Percentiles rank a stretch among this genome's conserved stretches.
Conservation (phyloP, 2,797 vertebrate species). For the Notoglanidium macrostoma region DNA sequence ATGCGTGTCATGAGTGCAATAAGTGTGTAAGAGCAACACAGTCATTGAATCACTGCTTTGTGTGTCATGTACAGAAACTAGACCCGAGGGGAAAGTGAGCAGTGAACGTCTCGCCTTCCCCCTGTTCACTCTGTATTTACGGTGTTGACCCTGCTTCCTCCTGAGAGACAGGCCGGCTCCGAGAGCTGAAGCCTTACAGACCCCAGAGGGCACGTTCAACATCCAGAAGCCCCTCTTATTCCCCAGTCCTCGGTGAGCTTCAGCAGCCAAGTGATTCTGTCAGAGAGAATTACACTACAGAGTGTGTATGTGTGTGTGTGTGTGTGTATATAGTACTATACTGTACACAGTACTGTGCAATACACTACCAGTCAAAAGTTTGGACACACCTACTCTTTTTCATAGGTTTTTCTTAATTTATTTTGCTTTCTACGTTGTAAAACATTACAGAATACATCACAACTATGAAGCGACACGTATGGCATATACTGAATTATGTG, state of each 20-base stretch:
- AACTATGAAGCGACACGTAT: too few relatives aligned
- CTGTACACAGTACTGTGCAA: neutral
- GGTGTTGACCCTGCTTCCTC: neutral
- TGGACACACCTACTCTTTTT: too few relatives aligned
- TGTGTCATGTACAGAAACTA: constrained; percentile 29
- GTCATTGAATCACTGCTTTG: constrained; percentile 4
- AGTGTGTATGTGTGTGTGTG: neutral
- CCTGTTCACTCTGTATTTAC: neutral
- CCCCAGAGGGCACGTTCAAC: constrained; percentile 21
- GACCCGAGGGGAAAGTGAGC: neutral
- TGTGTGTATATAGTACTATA: neutral
- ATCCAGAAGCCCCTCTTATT: constrained; percentile 4
- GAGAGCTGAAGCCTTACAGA: constrained; percentile 7
- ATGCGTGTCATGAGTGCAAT: constrained; percentile 7
- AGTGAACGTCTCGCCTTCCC: neutral
- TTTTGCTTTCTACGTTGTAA: too few relatives aligned
- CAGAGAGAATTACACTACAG: neutral
- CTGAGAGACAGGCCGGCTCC: neutral
- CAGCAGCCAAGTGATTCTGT: constrained; percentile 14
- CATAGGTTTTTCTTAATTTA: too few relatives aligned
- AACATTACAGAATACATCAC: too few relatives aligned
- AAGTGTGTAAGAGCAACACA: neutral
- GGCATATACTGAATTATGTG: too few relatives aligned
- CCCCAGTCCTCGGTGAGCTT: neutral
- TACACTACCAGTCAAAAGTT: too few relatives aligned